A percentile compares a stretch with the other conserved stretches of the same genome.
These are phyloP conservation scores for Grallaria varia DNA, from an alignment of 2,113 vertebrate genomes.

Conservation along the genomic window DNA sequence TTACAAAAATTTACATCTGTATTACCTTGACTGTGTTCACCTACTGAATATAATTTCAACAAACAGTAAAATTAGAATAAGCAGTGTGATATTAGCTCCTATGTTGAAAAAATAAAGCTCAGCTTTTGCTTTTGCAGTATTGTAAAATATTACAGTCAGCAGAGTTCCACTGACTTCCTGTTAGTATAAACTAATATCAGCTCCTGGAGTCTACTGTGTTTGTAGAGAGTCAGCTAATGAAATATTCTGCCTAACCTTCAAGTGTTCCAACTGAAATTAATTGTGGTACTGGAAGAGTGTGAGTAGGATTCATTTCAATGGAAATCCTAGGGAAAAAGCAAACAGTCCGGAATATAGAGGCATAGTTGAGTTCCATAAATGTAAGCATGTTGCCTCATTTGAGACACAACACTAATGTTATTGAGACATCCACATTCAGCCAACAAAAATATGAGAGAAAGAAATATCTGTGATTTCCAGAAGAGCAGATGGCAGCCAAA, in stretches of 20 bases:
- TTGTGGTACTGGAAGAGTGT: not conserved
- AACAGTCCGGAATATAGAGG: not conserved
- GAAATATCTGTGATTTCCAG: not conserved
- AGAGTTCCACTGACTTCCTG: not conserved
- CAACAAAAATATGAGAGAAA: not conserved
- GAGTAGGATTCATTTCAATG: not conserved
- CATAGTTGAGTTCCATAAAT: not conserved
- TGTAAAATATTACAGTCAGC: not conserved
- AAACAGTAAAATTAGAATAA: not conserved
- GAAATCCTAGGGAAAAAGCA: not conserved
- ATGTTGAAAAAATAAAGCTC: not conserved
- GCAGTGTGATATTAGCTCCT: not conserved
- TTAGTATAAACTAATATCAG: not conserved
- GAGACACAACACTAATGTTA: not conserved
- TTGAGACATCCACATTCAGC: not conserved
- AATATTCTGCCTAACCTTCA: not conserved
- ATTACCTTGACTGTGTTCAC: not conserved
- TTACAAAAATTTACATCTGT: not conserved
- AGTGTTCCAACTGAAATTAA: not conserved
- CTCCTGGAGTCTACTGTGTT: not conserved
- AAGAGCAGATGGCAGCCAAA: not conserved
- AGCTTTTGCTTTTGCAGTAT: not conserved
- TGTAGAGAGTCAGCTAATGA: fast-evolving
- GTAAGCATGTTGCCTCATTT: not conserved
- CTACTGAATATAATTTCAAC: not conserved